These are phyloP conservation scores for Cryptotis parvus DNA, from an alignment of 2,113 vertebrate species.

Conservation along the genomic window DNA sequence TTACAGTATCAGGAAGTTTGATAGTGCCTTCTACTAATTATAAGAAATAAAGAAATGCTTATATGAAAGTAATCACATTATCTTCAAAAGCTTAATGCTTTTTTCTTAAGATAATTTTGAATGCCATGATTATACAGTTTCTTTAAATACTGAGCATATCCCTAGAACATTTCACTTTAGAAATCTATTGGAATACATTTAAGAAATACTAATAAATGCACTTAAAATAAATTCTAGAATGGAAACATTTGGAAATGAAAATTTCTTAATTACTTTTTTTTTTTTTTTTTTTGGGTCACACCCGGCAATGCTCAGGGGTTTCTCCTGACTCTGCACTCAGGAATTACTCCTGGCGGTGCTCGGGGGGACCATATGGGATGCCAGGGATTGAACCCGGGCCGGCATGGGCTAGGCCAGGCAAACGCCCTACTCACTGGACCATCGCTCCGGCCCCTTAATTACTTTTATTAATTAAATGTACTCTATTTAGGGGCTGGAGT, in stretches of 20 bases:
- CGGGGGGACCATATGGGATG: too few relatives aligned
- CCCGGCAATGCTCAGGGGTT: too few relatives aligned
- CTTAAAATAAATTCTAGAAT: constrained; percentile 20
- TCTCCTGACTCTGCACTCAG: too few relatives aligned
- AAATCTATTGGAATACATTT: constrained; percentile 24
- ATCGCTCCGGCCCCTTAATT: too few relatives aligned
- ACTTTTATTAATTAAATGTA: too few relatives aligned
- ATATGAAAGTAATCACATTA: constrained; percentile 38
- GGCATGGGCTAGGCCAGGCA: too few relatives aligned
- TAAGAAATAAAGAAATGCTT: constrained; percentile 48
- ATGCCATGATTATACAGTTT: constrained; percentile 39
- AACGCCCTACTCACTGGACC: too few relatives aligned
- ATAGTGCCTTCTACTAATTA: constrained; percentile 51
- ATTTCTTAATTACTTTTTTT: constrained; percentile 7
- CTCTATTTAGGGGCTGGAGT: too few relatives aligned
- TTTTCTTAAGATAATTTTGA: constrained; percentile 58
- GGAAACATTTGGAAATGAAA: constrained; percentile 44
- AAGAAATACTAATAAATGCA: constrained; percentile 38
- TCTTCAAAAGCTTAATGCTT: not conserved
- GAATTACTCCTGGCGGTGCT: too few relatives aligned
- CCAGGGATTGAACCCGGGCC: too few relatives aligned
- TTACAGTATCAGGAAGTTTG: constrained; percentile 58
- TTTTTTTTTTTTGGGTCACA: too few relatives aligned
- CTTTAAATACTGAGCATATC: constrained; percentile 35
- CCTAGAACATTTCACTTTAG: not conserved